Percentiles rank a stretch among this genome's conserved stretches.
Evolutionary conservation across 2,888 invertebrate species (phyloP).

Genomic region (Folsomia manolachei): DNA sequence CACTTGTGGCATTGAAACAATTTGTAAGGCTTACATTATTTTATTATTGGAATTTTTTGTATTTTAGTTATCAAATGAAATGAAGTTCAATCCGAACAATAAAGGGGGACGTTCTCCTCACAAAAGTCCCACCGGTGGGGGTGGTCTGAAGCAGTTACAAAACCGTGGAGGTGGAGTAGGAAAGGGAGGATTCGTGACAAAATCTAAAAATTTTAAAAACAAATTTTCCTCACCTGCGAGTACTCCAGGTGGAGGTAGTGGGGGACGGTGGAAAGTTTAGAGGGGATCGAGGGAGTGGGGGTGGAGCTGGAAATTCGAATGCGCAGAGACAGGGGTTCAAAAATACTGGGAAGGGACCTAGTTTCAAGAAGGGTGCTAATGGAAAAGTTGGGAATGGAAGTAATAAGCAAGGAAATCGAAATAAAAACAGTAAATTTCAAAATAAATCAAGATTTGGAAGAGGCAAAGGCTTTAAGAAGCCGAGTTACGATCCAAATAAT

Average conservation of each 20-base stretch:
- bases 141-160: background rate
- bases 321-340: background rate
- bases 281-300: background rate
- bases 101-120: background rate
- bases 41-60: too few species aligned
- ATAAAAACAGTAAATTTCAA: background rate
- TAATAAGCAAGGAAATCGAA: background rate
- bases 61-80: too few species aligned
- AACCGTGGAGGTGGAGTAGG: constrained; percentile 1
- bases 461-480: background rate
- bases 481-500: background rate
- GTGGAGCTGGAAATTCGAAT: background rate
- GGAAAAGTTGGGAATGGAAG: background rate
- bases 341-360: background rate
- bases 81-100: background rate
- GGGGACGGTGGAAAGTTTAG: background rate
- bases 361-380: background rate
- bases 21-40: too few species aligned
- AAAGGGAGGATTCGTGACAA: background rate
- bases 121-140: background rate
- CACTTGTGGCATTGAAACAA: too few species aligned
- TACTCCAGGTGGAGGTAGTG: background rate
- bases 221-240: background rate
- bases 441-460: constrained; percentile 9
- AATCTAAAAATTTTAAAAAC: background rate